phyloP scores from a whole-genome alignment of 2,113 vertebrate species.

The Podarcis muralis region DNA sequence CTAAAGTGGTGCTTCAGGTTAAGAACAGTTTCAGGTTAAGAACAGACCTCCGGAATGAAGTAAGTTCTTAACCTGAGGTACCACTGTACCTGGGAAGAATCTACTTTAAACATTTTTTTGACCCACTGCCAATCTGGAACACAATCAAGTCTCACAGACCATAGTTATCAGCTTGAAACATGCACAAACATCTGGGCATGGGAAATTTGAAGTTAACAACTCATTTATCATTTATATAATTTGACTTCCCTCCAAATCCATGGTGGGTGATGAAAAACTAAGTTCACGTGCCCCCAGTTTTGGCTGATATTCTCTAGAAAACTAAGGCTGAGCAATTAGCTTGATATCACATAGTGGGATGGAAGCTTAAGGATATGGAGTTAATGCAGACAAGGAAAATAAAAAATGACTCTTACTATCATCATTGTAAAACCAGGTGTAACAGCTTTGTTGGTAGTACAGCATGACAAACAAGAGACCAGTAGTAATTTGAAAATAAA shows the following conservation, averaged over 20 bases:
- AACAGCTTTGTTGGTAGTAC: not conserved
- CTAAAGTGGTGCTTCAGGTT: too few relatives aligned
- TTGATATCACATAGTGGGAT: not conserved
- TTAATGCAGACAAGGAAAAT: not conserved
- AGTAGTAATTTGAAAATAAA: not conserved
- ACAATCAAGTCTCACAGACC: constrained; percentile 4
- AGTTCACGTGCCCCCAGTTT: not conserved
- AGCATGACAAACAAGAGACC: not conserved
- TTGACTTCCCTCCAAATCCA: constrained; percentile 8
- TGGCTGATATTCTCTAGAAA: not conserved
- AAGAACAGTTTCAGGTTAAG: too few relatives aligned
- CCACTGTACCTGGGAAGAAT: not conserved
- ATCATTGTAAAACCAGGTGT: not conserved
- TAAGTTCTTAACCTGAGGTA: too few relatives aligned
- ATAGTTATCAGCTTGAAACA: constrained; percentile 17
- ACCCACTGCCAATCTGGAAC: not conserved
- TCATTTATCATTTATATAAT: constrained; percentile 25
- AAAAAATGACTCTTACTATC: not conserved
- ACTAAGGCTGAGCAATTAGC: not conserved
- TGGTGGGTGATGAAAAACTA: not conserved
- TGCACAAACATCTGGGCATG: constrained; percentile 3
- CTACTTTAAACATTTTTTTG: not conserved
- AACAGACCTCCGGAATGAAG: too few relatives aligned
- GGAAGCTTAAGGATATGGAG: not conserved
- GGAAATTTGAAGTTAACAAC: not conserved